These are phyloP conservation scores for Trachops cirrhosus DNA, from an alignment of 2,797 vertebrate genomes.

Conservation along the genomic window DNA sequence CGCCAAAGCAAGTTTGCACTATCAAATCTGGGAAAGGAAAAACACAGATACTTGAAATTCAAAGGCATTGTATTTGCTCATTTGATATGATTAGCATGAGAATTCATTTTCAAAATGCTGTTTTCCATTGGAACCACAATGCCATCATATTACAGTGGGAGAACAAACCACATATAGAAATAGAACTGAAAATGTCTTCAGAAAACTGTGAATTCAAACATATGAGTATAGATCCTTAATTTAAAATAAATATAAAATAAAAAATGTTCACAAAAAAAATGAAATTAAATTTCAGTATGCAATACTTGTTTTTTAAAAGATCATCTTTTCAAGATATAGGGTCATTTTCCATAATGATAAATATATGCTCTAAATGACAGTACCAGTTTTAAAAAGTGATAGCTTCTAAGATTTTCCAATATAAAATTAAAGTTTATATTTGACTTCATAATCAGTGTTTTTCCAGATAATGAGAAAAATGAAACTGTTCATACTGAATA, in stretches of 20 bases:
- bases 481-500: not conserved
- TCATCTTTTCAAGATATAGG: not conserved
- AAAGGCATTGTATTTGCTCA: constrained; percentile 1
- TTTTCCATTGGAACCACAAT: not conserved
- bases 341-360: constrained; percentile 19
- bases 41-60: not conserved
- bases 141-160: not conserved
- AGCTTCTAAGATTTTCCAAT: not conserved
- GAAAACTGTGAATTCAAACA: constrained; percentile 54
- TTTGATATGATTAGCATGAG: constrained; percentile 1
- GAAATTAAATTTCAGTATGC: not conserved
- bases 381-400: not conserved
- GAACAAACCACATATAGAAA: not conserved
- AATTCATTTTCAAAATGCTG: constrained; percentile 20
- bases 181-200: not conserved
- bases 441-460: constrained; percentile 14
- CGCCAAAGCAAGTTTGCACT: not conserved
- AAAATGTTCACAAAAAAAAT: constrained; percentile 2
- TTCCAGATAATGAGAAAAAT: constrained; percentile 1
- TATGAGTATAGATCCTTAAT: not conserved
- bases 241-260: constrained; percentile 53
- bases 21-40: constrained; percentile 28
- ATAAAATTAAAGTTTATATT: constrained; percentile 39
- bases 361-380: not conserved
- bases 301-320: constrained; percentile 13